Percentiles rank a stretch among this genome's conserved stretches.
Evolutionary conservation across 2,797 vertebrate species (phyloP).

Genomic region (Etheostoma nigrum): DNA sequence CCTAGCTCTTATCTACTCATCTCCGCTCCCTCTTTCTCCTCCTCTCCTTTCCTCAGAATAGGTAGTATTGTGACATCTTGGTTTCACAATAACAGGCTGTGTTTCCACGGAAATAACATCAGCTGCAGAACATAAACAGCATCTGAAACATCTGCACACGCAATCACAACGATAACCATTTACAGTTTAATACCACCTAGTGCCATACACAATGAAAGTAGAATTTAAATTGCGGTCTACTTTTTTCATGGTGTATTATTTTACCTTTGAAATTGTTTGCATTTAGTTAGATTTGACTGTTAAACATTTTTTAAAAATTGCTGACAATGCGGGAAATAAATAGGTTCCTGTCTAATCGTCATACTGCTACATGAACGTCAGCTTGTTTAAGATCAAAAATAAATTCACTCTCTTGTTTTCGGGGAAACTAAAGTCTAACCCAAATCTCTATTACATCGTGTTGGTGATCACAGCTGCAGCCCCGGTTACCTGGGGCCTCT

Average conservation of each 20-base stretch:
- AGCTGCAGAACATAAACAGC: conserved; percentile 1
- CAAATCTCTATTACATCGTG: not conserved
- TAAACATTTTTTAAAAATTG: not conserved
- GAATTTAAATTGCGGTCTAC: not conserved
- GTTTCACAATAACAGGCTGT: conserved; percentile 19
- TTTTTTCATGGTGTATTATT: not conserved
- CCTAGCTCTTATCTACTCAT: no score
- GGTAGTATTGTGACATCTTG: not conserved
- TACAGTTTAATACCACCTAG: not conserved
- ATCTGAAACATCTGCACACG: conserved; percentile 8
- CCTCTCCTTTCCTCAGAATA: conserved; percentile 3
- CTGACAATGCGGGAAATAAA: no score
- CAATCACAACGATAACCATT: not conserved
- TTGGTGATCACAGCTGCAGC: not conserved
- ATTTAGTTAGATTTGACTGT: not conserved
- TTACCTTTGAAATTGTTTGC: not conserved
- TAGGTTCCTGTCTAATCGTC: no score
- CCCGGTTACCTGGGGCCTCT: no score
- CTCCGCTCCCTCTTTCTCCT: not conserved
- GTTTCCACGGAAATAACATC: conserved; percentile 7
- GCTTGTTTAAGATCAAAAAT: not conserved
- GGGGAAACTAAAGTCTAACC: no score
- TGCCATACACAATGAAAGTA: not conserved
- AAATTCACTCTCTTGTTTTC: no score
- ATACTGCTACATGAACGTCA: not conserved